Conservation (phyloP, 2,113 vertebrate species). For the Bos javanicus region DNA sequence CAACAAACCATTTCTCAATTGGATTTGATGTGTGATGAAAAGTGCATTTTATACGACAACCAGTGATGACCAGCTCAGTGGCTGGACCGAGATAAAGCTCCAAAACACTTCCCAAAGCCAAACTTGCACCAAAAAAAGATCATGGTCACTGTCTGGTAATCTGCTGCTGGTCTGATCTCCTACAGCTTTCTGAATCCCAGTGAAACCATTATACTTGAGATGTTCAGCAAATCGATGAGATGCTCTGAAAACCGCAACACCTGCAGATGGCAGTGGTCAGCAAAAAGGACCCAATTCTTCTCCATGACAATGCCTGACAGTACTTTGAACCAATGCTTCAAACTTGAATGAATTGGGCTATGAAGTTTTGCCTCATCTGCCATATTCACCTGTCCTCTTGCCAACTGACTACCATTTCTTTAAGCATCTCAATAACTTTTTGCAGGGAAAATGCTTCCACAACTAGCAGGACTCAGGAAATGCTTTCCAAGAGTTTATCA, state of each 20-base stretch:
- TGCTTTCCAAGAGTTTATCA: not conserved
- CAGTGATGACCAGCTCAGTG: not conserved
- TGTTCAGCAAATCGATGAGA: not conserved
- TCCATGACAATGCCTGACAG: not conserved
- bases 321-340: not conserved
- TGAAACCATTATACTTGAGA: not conserved
- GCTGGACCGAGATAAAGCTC: not conserved
- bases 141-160: not conserved
- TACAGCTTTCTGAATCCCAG: not conserved
- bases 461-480: not conserved
- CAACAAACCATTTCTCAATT: not conserved
- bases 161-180: not conserved
- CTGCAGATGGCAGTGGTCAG: not conserved
- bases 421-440: not conserved
- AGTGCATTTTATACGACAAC: not conserved
- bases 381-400: not conserved
- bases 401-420: not conserved
- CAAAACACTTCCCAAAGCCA: not conserved
- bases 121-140: not conserved
- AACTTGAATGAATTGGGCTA: not conserved
- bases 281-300: not conserved
- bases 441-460: not conserved
- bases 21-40: not conserved
- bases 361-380: not conserved
- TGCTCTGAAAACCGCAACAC: not conserved